A percentile compares a stretch with the other conserved stretches of the same genome.
Conservation (phyloP, 2,113 vertebrate species). For the Manacus vitellinus region DNA sequence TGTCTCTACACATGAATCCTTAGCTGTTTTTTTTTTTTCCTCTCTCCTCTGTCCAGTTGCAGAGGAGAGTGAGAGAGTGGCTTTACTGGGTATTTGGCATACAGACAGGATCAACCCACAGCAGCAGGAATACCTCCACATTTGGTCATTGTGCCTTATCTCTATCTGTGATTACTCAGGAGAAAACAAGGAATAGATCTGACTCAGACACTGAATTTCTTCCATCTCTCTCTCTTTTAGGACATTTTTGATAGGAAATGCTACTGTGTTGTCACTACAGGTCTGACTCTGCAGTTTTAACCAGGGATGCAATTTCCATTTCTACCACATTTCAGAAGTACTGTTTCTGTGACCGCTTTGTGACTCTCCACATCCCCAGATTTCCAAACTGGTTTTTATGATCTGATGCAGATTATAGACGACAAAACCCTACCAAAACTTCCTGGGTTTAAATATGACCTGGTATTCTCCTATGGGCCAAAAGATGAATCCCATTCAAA, state of each 20-base stretch:
- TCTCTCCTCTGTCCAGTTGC: too few species aligned
- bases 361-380: background rate
- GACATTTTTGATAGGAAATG: background rate
- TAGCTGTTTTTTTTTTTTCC: too few species aligned
- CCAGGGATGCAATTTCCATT: background rate
- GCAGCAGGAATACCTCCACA: too few species aligned
- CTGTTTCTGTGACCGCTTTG: background rate
- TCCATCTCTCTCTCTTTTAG: background rate
- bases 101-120: too few species aligned
- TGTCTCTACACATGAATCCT: too few species aligned
- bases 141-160: background rate
- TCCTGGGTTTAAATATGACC: background rate
- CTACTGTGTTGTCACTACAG: background rate
- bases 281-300: background rate
- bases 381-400: background rate
- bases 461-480: background rate
- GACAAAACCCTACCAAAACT: background rate
- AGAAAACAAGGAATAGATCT: background rate
- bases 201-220: background rate
- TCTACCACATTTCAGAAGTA: accelerated
- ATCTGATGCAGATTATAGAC: background rate
- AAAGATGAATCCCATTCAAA: background rate
- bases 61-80: too few species aligned
- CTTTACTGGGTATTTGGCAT: too few species aligned
- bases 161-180: background rate